Evolutionary conservation across 2,888 invertebrate genomes (phyloP).

Genomic region (Ormyrus thymus): DNA sequence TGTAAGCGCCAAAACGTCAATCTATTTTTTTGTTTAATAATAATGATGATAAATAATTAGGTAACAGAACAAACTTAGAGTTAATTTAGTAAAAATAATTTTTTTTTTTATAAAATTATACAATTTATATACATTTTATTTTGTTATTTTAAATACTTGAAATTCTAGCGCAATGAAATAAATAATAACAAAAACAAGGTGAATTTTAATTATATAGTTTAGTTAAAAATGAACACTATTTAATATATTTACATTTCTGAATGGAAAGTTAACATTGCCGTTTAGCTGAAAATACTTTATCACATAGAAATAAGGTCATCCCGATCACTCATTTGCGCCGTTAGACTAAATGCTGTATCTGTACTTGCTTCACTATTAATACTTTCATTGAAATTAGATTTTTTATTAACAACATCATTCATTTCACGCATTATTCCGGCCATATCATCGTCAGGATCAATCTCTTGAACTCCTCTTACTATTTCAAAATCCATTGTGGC

Average conservation of each 20-base stretch:
- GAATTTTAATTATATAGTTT: constrained; percentile 14
- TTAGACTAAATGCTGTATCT: constrained; percentile 73
- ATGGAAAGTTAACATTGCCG: neutral
- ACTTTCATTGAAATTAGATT: constrained; percentile 69
- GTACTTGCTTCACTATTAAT: constrained; percentile 72
- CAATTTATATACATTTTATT: constrained; percentile 45
- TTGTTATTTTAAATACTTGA: constrained; percentile 8
- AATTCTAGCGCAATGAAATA: constrained; percentile 35
- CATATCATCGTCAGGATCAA: constrained; percentile 73
- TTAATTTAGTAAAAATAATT: neutral
- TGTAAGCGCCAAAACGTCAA: too few relatives aligned
- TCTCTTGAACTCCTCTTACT: constrained; percentile 67
- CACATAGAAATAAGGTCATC: constrained; percentile 65
- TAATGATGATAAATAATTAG: too few relatives aligned
- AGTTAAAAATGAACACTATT: constrained; percentile 17
- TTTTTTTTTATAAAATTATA: constrained; percentile 53
- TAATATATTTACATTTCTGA: constrained; percentile 35
- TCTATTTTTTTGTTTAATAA: too few relatives aligned
- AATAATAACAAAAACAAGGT: constrained; percentile 29
- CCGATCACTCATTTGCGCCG: constrained; percentile 71
- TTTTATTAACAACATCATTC: constrained; percentile 69
- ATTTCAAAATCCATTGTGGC: constrained; percentile 63
- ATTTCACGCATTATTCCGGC: constrained; percentile 73
- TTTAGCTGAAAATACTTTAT: constrained; percentile 10
- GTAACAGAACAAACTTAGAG: too few relatives aligned